Base-by-base conservation (phyloP, 2,888 invertebrate genomes). In the Acanthosoma haemorrhoidale region DNA sequence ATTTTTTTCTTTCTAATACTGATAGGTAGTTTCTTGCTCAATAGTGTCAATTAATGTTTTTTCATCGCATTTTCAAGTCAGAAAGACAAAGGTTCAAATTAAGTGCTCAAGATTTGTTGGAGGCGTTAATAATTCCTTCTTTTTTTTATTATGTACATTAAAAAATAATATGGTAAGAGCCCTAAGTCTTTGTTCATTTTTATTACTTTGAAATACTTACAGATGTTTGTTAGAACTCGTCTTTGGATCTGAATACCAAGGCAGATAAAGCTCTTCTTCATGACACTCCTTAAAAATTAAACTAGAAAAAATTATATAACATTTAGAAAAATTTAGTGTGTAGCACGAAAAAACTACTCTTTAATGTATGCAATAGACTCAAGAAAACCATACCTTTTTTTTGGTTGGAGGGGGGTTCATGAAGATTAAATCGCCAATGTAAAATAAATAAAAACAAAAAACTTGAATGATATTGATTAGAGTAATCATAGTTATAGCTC, bases 231-330 rank as follows among this genome's bases (percentile, higher is more conserved):
- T 25, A 25, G 21, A 6, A 51, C 51, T 51, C 51, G 51, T 51
- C 51, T 51, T 51, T 51, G 51, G 51, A 51, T 11, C 25, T 51
- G 51, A 51, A 51, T 51, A 51, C 51, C 51, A 51, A 5, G 51
- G 51, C 29, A 51, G 51, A 51, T 51, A 51, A 51, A n/a, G 51
- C 51, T 25, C 25, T 51, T 51, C 51, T 51, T 51, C 51, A 51
- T 51, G 51, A 51, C 51, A 11, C 51, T 51, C 51, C 51, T 2
- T 25, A 25, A 51, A 25, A 51, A 51, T 5, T 51, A 51, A 25
- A 51, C 51, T 51, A 51, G 29, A 51, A 39, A 51, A 51, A 51
- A 51, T 21, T 21, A 51, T 51, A 51, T 9, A 51, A 51, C n/a
- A 51, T 51, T 51, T 25, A 51, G 51, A 51, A 13, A n/a, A 25